A percentile compares a stretch with the other conserved stretches of the same genome.
Evolutionary conservation across 2,113 vertebrate species (phyloP).

Genomic region (pig (Sus scrofa)): DNA sequence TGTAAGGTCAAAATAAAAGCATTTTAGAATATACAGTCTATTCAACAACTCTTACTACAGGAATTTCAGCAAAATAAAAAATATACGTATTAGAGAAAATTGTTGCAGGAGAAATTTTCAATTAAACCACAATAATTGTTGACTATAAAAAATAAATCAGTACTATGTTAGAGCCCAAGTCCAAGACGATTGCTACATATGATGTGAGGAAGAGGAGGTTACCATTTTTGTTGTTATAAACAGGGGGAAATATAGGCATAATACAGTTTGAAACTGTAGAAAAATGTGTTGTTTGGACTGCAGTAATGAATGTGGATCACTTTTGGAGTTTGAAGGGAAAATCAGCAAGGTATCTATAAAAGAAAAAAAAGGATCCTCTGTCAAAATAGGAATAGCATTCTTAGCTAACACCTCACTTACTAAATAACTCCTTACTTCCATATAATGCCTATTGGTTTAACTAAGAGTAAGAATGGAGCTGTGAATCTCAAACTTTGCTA

Average conservation of each 20-base stretch:
- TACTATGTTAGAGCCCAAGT: not conserved
- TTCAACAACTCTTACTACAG: not conserved
- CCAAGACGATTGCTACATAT: not conserved
- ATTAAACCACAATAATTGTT: slow-evolving; percentile 16
- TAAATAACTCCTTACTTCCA: not conserved
- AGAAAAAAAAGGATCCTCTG: not conserved
- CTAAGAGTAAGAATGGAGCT: not conserved
- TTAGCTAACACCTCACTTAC: not conserved
- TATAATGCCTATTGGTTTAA: not conserved
- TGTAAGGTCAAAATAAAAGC: not conserved
- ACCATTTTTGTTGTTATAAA: not conserved
- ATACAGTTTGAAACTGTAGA: not conserved
- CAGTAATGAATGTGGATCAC: not conserved
- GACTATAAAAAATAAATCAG: not conserved
- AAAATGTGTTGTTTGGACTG: not conserved
- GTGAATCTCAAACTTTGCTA: not conserved
- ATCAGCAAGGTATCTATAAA: not conserved
- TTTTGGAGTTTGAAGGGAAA: slow-evolving; percentile 24
- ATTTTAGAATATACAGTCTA: not conserved
- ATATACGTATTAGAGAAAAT: not conserved
- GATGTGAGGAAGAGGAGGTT: not conserved
- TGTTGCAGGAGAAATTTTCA: not conserved
- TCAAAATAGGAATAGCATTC: not conserved
- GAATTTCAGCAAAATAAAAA: not conserved
- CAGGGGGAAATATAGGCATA: not conserved